Conservation (phyloP, 1,140 invertebrate species). For the Drosophila arawakana region DNA sequence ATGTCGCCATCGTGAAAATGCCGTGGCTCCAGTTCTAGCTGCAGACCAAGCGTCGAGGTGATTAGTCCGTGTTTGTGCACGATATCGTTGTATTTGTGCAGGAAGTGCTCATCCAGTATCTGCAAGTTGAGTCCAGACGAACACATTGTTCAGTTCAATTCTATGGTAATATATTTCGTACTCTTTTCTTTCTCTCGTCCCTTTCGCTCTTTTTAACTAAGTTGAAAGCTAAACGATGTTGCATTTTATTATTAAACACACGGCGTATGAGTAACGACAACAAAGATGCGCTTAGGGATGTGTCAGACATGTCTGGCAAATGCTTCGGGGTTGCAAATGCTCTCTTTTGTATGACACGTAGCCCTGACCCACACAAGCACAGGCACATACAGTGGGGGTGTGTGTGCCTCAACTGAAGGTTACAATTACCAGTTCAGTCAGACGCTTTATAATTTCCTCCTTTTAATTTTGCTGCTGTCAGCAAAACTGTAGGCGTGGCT, state of each 20-base stretch:
- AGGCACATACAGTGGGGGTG: neutral
- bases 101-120: slow-evolving; percentile 85
- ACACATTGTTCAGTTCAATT: slow-evolving; percentile 32
- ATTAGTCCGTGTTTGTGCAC: slow-evolving; percentile 86
- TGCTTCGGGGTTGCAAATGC: slow-evolving; percentile 55
- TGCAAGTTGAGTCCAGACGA: slow-evolving; percentile 59
- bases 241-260: slow-evolving; percentile 55
- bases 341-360: slow-evolving; percentile 53
- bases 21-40: slow-evolving; percentile 85
- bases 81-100: slow-evolving; percentile 85
- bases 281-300: slow-evolving; percentile 40
- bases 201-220: neutral
- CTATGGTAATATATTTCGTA: slow-evolving; percentile 12
- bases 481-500: slow-evolving; percentile 53
- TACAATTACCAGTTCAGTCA: slow-evolving; percentile 63
- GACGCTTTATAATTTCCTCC: slow-evolving; percentile 67
- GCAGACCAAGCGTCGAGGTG: slow-evolving; percentile 86
- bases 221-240: slow-evolving; percentile 52
- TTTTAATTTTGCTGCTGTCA: slow-evolving; percentile 70
- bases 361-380: neutral
- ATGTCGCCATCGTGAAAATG: slow-evolving; percentile 86
- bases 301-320: slow-evolving; percentile 72
- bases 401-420: slow-evolving; percentile 52
- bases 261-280: slow-evolving; percentile 59
- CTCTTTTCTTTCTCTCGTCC: neutral